A percentile compares a stretch with the other conserved stretches of the same genome.
These are phyloP conservation scores for Lysandra bellargus DNA, from an alignment of 2,888 invertebrate species.

Conservation along the genomic window DNA sequence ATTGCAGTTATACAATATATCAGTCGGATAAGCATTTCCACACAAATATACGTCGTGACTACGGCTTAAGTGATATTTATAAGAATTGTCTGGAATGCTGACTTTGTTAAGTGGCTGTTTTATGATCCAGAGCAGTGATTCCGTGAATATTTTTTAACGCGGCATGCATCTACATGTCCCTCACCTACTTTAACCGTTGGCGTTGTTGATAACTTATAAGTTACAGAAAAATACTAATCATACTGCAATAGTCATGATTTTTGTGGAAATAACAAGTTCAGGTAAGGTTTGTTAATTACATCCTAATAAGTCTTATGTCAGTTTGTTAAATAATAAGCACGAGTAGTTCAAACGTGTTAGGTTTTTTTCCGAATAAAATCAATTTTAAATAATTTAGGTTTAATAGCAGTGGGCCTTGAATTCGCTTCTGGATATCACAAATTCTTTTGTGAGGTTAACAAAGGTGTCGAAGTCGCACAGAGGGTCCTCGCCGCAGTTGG, in stretches of 20 bases:
- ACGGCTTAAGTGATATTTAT: neutral
- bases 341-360: neutral
- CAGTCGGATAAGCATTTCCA: neutral
- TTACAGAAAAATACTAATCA: neutral
- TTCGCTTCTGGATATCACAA: slow-evolving; percentile 52
- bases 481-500: slow-evolving; percentile 63
- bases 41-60: neutral
- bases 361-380: neutral
- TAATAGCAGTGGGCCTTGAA: slow-evolving; percentile 41
- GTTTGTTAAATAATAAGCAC: neutral
- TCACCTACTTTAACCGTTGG: neutral
- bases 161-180: neutral
- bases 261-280: neutral
- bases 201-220: neutral
- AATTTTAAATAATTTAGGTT: neutral
- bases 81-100: neutral
- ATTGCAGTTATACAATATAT: neutral
- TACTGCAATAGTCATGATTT: neutral
- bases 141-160: neutral
- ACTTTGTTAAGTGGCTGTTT: neutral
- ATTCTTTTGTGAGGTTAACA: slow-evolving; percentile 56
- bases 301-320: neutral
- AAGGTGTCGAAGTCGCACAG: slow-evolving; percentile 76
- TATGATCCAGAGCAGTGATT: neutral
- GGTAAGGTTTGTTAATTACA: too few species aligned